phyloP scores from a whole-genome alignment of 2,113 vertebrate species.

The Bubo scandiacus region DNA sequence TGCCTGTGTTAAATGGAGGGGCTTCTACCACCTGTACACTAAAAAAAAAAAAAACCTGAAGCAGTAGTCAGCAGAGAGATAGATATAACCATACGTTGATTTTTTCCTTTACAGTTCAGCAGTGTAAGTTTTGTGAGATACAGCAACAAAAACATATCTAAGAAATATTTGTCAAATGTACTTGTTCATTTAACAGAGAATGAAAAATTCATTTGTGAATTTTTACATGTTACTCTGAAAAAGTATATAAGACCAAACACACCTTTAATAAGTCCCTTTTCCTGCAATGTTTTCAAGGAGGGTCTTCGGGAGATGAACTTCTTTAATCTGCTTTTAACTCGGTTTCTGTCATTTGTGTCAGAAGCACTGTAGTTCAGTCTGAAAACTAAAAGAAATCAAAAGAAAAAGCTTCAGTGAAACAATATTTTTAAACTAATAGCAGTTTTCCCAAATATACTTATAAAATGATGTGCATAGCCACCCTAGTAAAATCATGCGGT shows the following conservation, averaged over 20 bases:
- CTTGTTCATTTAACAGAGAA: not conserved
- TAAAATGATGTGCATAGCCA: not conserved
- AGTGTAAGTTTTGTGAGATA: not conserved
- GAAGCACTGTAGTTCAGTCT: constrained; percentile 87
- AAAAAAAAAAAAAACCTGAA: not conserved
- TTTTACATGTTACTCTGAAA: not conserved
- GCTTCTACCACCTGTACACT: not conserved
- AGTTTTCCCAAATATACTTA: not conserved
- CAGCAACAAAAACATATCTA: not conserved
- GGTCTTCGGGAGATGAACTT: constrained; percentile 89
- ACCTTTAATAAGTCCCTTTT: constrained; percentile 92
- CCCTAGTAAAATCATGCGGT: not conserved
- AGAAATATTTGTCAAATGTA: not conserved
- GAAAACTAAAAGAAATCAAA: constrained; percentile 75
- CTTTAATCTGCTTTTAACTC: constrained; percentile 88
- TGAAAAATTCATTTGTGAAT: not conserved
- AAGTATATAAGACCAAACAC: not conserved
- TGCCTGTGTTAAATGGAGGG: not conserved
- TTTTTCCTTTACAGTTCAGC: not conserved
- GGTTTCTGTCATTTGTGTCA: constrained; percentile 84
- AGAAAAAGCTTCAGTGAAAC: not conserved
- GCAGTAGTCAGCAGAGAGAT: not conserved
- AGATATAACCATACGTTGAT: not conserved
- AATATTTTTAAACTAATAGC: not conserved
- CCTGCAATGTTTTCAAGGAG: constrained; percentile 88